Percentiles rank a stretch among this genome's conserved stretches.
Conservation (phyloP, 1,140 invertebrate genomes). For the Nixonia krombeini region DNA sequence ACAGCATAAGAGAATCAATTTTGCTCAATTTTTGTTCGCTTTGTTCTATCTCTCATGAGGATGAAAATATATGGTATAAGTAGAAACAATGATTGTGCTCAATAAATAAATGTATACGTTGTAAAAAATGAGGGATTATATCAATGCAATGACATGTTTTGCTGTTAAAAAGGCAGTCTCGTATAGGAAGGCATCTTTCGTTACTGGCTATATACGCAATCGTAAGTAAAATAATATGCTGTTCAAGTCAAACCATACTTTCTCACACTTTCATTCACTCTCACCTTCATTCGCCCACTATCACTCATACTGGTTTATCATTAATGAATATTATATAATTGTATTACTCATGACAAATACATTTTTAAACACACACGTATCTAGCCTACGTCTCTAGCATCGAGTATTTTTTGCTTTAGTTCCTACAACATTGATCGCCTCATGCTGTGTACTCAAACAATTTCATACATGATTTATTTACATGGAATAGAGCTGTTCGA, state of each 20-base stretch:
- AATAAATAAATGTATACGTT: constrained; percentile 8
- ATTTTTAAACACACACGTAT: constrained; percentile 37
- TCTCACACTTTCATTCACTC: constrained; percentile 4
- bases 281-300: constrained; percentile 8
- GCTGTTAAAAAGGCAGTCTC: constrained; percentile 50
- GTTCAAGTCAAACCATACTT: constrained; percentile 12
- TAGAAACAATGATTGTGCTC: background rate
- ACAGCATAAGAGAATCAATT: constrained; percentile 53
- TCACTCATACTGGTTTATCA: constrained; percentile 30
- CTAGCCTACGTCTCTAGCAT: constrained; percentile 35
- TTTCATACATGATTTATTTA: constrained; percentile 61
- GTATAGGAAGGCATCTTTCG: constrained; percentile 48
- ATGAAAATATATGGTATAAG: no score
- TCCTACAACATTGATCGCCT: constrained; percentile 46
- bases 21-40: constrained; percentile 12
- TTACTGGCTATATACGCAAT: constrained; percentile 44
- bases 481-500: constrained; percentile 63
- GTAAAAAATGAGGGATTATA: constrained; percentile 13
- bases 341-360: constrained; percentile 45
- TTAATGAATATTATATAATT: constrained; percentile 45
- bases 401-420: constrained; percentile 24
- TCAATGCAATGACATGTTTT: constrained; percentile 39
- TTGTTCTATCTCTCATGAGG: constrained; percentile 6
- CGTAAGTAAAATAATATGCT: constrained; percentile 46
- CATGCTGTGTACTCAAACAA: constrained; percentile 49